phyloP scores from a whole-genome alignment of 1,140 invertebrate genomes.

The Temnothorax nylanderi region DNA sequence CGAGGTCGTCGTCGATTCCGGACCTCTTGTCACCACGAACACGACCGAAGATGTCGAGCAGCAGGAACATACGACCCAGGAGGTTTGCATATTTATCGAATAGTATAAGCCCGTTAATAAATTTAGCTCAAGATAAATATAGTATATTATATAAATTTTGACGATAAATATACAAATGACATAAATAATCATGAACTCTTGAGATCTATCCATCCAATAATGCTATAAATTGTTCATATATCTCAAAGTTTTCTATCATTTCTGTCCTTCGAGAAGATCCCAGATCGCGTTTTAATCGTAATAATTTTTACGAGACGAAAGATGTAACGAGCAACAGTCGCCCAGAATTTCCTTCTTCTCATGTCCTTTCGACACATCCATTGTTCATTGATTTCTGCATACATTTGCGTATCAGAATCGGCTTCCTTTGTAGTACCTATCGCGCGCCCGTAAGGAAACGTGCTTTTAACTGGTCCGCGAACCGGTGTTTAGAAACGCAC shows the following conservation, averaged over 20 bases:
- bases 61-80: constrained; percentile 94
- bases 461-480: constrained; percentile 47
- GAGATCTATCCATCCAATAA: neutral
- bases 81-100: constrained; percentile 86
- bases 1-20: constrained; percentile 94
- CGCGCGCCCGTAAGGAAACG: constrained; percentile 24
- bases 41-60: constrained; percentile 95
- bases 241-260: neutral
- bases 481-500: constrained; percentile 78
- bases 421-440: constrained; percentile 41
- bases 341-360: neutral
- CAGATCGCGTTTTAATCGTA: neutral
- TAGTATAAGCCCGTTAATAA: neutral
- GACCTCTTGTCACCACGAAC: constrained; percentile 95
- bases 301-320: neutral
- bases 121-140: neutral
- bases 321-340: neutral
- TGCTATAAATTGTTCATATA: neutral
- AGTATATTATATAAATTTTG: neutral
- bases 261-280: neutral
- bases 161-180: neutral
- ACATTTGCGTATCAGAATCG: constrained; percentile 44
- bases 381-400: constrained; percentile 31
- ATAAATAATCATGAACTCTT: neutral
- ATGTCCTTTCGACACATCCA: neutral